Evolutionary conservation across 1,140 invertebrate species (phyloP), one percentile per base, ranked within the genome.

Genomic region (Panagrolaimus sp.): DNA sequence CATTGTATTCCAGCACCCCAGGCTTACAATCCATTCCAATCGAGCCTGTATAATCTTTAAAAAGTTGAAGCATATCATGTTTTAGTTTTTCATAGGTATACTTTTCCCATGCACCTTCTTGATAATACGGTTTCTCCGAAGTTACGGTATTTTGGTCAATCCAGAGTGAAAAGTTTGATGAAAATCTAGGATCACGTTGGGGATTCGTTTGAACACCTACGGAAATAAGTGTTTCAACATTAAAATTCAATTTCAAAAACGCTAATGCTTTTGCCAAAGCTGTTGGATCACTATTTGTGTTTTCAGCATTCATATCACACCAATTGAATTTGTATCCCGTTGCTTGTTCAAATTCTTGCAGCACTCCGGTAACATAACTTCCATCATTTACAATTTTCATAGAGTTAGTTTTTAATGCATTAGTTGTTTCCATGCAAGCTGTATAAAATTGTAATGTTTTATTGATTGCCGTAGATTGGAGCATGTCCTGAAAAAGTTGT

Each of bases 111-210:
- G 51, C 13, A 20, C n/a, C n/a, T 11, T 1, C 3, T 57, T 57
- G 13, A 27, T 57, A 57, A 20, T n/a, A 57, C 1, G 20, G 20
- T 27, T 57, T 57, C n/a, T 20, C 4, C 9, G n/a, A 13, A 13
- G 51, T 57, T 27, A 57, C 13, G 4, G n/a, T 57, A 57, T 16
- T 57, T 16, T 57, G 51, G 5, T 57, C 51, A 57, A 57, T 13
- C 9, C 4, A 57, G 9, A 57, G 27, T 20, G 2, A 20, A 20
- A 5, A 57, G 14, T 57, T 57, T 16, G 51, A 11, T 38, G 31
- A 38, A 7, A 38, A 38, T 38, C 7, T 38, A 4, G 31, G 7
- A 9, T 57, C 51, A n/a, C 27, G 1, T 20, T 16, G n/a, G 0
- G n/a, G n/a, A 11, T 27, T 20, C 4, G 11, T 11, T 5, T 57